A percentile compares a stretch with the other conserved stretches of the same genome.
phyloP scores from a whole-genome alignment of 2,113 vertebrate genomes.

The Corynorhinus townsendii region DNA sequence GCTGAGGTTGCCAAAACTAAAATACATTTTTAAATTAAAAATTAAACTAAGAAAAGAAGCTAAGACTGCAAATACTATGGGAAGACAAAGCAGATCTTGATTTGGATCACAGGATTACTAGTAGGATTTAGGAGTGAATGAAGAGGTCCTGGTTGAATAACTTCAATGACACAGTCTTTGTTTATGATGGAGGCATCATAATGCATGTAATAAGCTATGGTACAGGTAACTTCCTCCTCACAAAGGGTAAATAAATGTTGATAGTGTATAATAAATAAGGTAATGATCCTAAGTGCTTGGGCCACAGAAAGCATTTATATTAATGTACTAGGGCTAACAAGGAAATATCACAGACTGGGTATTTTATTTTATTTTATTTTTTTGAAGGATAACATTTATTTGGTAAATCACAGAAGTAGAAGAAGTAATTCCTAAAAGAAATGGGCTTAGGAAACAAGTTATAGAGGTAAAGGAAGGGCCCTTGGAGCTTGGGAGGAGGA shows the following conservation, averaged over 20 bases:
- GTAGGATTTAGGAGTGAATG: neutral
- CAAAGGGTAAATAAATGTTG: neutral
- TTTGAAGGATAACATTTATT: no score
- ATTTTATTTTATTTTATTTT: no score
- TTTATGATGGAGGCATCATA: neutral
- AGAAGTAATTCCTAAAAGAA: no score
- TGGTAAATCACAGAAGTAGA: no score
- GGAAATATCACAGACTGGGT: neutral
- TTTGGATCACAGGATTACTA: neutral
- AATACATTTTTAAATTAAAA: neutral
- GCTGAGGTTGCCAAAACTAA: neutral
- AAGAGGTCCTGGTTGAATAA: neutral
- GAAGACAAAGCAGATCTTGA: neutral
- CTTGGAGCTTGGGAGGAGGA: no score
- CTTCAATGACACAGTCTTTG: neutral
- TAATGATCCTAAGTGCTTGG: neutral
- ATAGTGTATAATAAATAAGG: neutral
- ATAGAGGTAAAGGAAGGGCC: no score
- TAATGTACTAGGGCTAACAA: neutral
- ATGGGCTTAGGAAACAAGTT: no score
- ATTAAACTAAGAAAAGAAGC: neutral
- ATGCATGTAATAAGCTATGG: neutral
- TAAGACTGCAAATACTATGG: neutral
- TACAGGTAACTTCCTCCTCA: neutral
- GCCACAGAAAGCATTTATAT: neutral